phyloP scores from a whole-genome alignment of 1,140 invertebrate genomes.

The Drosophila micromelanica region DNA sequence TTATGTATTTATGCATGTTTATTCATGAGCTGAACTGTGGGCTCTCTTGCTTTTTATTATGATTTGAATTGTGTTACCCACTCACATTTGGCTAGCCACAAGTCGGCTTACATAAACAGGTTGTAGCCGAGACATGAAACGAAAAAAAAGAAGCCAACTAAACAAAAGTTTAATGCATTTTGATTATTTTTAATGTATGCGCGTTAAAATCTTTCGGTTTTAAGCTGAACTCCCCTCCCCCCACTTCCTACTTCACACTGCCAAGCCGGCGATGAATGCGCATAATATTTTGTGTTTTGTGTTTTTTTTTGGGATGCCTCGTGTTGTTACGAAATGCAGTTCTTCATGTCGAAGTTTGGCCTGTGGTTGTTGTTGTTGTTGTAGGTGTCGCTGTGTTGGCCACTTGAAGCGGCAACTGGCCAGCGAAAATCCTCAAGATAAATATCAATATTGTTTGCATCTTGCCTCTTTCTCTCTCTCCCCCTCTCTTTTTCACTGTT shows the following conservation, averaged over 20 bases:
- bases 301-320: constrained; percentile 23
- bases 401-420: constrained; percentile 34
- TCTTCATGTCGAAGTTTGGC: constrained; percentile 29
- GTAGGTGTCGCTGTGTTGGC: constrained; percentile 65
- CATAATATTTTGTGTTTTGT: constrained; percentile 48
- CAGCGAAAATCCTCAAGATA: constrained; percentile 58
- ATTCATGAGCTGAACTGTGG: constrained; percentile 57
- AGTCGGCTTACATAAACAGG: constrained; percentile 46
- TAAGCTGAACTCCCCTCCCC: background rate
- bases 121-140: constrained; percentile 6
- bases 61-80: constrained; percentile 41
- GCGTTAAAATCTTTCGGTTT: constrained; percentile 35
- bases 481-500: background rate
- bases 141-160: constrained; percentile 47
- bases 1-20: constrained; percentile 68
- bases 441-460: constrained; percentile 78
- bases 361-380: constrained; percentile 28
- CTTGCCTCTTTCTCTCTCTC: constrained; percentile 40
- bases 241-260: background rate
- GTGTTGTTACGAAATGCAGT: constrained; percentile 61
- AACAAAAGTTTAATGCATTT: constrained; percentile 79
- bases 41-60: constrained; percentile 29
- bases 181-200: constrained; percentile 78
- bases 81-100: constrained; percentile 36
- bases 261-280: constrained; percentile 52